A percentile compares a stretch with the other conserved stretches of the same genome.
Evolutionary conservation across 2,113 vertebrate genomes (phyloP).

Genomic region (Monarcha castaneiventris): DNA sequence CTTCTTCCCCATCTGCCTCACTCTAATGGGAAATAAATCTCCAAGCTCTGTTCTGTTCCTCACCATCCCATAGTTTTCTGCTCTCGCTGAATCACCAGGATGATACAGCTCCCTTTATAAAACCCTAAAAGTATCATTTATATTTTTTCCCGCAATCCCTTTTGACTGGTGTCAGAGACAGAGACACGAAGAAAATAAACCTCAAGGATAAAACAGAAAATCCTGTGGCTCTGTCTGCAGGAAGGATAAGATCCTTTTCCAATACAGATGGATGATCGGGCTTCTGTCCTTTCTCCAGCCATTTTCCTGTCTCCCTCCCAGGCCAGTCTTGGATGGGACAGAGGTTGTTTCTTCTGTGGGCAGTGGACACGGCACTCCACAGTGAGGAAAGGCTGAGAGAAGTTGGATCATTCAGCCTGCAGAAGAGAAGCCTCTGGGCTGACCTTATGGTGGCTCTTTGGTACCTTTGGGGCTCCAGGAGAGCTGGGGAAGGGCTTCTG

Average conservation of each 20-base stretch:
- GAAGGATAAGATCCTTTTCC: not conserved
- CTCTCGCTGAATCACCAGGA: not conserved
- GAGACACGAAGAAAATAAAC: conserved; percentile 5
- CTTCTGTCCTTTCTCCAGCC: not conserved
- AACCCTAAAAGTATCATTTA: not conserved
- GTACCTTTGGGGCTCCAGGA: not conserved
- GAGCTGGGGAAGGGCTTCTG: not conserved
- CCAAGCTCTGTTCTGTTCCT: not conserved
- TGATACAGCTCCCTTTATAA: not conserved
- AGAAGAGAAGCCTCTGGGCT: not conserved
- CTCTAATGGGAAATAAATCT: conserved; percentile 10
- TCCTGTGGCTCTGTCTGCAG: not conserved
- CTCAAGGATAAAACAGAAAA: not conserved
- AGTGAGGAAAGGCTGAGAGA: not conserved
- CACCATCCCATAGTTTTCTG: not conserved
- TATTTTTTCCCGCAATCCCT: not conserved
- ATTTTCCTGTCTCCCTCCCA: not conserved
- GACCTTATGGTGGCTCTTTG: not conserved
- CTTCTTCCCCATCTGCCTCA: not conserved
- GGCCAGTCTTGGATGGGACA: not conserved
- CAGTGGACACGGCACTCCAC: not conserved
- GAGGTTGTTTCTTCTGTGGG: not conserved
- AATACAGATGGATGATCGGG: not conserved
- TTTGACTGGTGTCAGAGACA: not conserved
- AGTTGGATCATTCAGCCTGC: not conserved